A percentile compares a stretch with the other conserved stretches of the same genome.
Conservation (phyloP, 2,888 invertebrate species). For the Melipona beecheii region DNA sequence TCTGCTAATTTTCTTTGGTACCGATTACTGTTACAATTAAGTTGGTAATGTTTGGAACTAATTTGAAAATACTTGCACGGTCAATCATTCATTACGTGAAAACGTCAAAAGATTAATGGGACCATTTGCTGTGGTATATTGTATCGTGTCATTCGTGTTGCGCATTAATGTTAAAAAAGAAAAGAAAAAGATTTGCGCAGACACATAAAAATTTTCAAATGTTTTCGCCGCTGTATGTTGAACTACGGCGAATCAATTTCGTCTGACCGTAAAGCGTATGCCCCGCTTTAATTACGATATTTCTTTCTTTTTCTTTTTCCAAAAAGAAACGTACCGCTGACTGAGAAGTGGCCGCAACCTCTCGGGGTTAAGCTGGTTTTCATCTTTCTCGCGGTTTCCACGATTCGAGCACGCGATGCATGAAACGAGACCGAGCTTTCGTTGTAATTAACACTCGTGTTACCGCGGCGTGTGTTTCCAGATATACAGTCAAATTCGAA, state of each 20-base stretch:
- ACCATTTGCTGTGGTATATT: no score
- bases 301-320: neutral
- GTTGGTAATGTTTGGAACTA: no score
- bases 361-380: constrained; percentile 1
- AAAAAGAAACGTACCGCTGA: constrained; percentile 1
- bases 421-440: constrained; percentile 35
- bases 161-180: no score
- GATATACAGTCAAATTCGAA: neutral
- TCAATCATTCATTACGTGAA: no score
- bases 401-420: constrained; percentile 10
- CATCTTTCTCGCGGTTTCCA: neutral
- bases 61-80: no score
- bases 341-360: constrained; percentile 5
- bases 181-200: no score
- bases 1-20: no score
- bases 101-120: no score
- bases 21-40: no score
- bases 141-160: no score
- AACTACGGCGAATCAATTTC: neutral
- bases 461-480: neutral
- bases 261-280: neutral
- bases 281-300: constrained; percentile 6
- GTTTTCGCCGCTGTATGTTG: neutral
- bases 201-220: neutral
- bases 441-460: constrained; percentile 43